phyloP scores from a whole-genome alignment of 2,797 vertebrate species.

The Sus cebifrons region DNA sequence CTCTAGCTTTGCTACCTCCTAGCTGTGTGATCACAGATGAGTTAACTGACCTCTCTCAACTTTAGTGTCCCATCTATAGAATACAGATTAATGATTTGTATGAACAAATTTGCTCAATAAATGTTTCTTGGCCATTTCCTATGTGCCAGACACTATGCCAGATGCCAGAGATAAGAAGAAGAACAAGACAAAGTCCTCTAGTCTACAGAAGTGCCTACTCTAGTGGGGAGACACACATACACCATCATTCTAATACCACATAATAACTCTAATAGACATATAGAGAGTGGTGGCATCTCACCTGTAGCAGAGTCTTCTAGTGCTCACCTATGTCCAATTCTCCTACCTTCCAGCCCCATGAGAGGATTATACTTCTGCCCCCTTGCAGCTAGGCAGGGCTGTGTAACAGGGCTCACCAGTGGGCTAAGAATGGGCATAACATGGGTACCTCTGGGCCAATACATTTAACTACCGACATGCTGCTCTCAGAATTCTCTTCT shows the following conservation, averaged over 20 bases:
- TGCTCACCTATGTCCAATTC: neutral
- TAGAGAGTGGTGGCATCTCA: neutral
- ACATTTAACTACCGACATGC: neutral
- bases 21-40: neutral
- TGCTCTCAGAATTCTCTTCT: neutral
- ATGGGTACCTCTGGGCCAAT: neutral
- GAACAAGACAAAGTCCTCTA: conserved; percentile 41
- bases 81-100: conserved; percentile 7
- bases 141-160: conserved; percentile 5
- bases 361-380: neutral
- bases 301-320: neutral
- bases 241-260: neutral
- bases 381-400: neutral
- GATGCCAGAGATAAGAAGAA: neutral
- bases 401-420: neutral
- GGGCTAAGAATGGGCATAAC: neutral
- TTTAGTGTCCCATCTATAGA: conserved; percentile 47
- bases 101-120: conserved; percentile 49
- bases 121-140: conserved; percentile 4
- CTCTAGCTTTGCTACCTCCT: conserved; percentile 48
- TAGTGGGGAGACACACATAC: neutral
- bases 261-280: neutral
- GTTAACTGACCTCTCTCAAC: conserved; percentile 34
- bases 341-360: neutral
- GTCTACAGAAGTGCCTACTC: neutral